These are phyloP conservation scores for Incurvaria masculella DNA, from an alignment of 2,888 invertebrate genomes.

Conservation along the genomic window DNA sequence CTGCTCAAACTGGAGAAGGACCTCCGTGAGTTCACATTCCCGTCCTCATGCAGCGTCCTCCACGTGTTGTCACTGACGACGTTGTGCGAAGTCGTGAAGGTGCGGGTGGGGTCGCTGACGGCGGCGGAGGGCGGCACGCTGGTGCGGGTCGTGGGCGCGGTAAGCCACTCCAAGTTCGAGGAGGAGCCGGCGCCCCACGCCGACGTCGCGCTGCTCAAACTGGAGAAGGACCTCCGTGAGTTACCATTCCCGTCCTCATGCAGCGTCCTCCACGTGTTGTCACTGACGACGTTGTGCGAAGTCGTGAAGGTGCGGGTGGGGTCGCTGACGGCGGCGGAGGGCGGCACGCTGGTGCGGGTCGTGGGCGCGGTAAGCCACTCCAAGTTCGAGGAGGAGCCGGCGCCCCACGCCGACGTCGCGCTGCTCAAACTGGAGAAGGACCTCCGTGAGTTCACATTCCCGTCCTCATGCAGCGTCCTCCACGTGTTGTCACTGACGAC, in stretches of 20 bases:
- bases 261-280: constrained; percentile 44
- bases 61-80: constrained; percentile 39
- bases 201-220: constrained; percentile 40
- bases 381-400: constrained; percentile 48
- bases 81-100: constrained; percentile 35
- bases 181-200: constrained; percentile 49
- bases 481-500: constrained; percentile 39
- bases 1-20: constrained; percentile 36
- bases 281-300: constrained; percentile 31
- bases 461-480: constrained; percentile 44
- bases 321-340: constrained; percentile 33
- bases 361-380: constrained; percentile 42
- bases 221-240: constrained; percentile 33
- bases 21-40: constrained; percentile 33
- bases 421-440: constrained; percentile 36
- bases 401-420: constrained; percentile 46
- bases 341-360: constrained; percentile 34
- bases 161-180: constrained; percentile 46
- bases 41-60: constrained; percentile 44
- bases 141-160: constrained; percentile 36
- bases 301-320: constrained; percentile 45
- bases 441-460: constrained; percentile 33
- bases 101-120: constrained; percentile 35
- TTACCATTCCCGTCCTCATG: too few species aligned
- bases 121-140: constrained; percentile 38